Evolutionary conservation across 2,797 vertebrate genomes (phyloP).

Genomic region (Epinephelus coioides): DNA sequence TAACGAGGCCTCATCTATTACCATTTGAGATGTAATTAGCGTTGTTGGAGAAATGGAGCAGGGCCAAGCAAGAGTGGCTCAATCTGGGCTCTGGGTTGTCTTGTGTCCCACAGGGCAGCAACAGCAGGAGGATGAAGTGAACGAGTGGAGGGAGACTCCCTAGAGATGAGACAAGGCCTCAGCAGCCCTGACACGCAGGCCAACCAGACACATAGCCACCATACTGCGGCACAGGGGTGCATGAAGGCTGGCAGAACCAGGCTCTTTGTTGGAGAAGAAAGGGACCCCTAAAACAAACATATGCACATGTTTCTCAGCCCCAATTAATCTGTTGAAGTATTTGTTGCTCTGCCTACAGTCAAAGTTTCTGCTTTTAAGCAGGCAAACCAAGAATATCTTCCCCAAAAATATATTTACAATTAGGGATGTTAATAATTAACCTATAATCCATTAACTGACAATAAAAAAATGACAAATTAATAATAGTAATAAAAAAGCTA

Average conservation of each 20-base stretch:
- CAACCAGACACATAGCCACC: slow-evolving; percentile 58
- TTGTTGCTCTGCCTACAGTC: slow-evolving; percentile 11
- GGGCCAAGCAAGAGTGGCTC: slow-evolving; percentile 79
- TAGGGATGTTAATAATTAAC: too few species aligned
- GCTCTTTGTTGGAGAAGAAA: slow-evolving; percentile 69
- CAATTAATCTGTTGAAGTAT: slow-evolving; percentile 41
- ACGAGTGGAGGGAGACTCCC: slow-evolving; percentile 69
- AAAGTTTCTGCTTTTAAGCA: slow-evolving; percentile 12
- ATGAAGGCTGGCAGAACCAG: slow-evolving; percentile 55
- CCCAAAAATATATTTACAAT: neutral
- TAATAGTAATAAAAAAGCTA: too few species aligned
- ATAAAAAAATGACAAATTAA: too few species aligned
- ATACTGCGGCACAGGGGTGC: slow-evolving; percentile 46
- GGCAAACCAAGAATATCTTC: neutral
- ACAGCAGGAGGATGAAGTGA: slow-evolving; percentile 81
- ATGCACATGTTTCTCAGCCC: slow-evolving; percentile 51
- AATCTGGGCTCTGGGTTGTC: slow-evolving; percentile 74
- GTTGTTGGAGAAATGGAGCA: slow-evolving; percentile 67
- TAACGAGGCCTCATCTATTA: slow-evolving; percentile 85
- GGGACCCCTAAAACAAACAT: slow-evolving; percentile 59
- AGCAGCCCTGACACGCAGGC: slow-evolving; percentile 61
- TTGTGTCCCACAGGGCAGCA: slow-evolving; percentile 75
- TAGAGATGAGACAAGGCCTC: slow-evolving; percentile 67
- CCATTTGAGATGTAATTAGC: slow-evolving; percentile 84
- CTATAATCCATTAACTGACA: too few species aligned